Percentiles rank a stretch among this genome's conserved stretches.
Evolutionary conservation across 2,888 invertebrate genomes (phyloP).

Genomic region (Dicyrtomina minuta): DNA sequence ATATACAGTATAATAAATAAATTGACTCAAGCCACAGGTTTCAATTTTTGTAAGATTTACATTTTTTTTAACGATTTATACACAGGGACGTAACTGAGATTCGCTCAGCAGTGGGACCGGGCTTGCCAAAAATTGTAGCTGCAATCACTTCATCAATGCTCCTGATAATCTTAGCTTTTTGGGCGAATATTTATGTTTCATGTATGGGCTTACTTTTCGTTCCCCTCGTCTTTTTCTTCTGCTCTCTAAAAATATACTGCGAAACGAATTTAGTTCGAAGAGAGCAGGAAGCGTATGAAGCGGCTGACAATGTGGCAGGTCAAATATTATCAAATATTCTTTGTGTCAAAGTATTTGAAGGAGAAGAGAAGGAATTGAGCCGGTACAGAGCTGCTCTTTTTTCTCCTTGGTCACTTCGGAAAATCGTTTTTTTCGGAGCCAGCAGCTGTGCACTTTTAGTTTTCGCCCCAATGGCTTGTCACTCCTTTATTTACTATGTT

Average conservation of each 20-base stretch:
- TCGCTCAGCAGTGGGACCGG: constrained; percentile 41
- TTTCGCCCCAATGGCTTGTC: too few species aligned
- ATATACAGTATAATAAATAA: too few species aligned
- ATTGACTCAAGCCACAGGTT: too few species aligned
- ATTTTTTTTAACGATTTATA: too few species aligned
- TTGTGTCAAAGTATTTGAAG: constrained; percentile 42
- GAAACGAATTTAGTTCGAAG: neutral
- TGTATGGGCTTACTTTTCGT: constrained; percentile 21
- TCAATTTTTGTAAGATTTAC: too few species aligned
- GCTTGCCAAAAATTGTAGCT: constrained; percentile 31
- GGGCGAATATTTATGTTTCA: constrained; percentile 1
- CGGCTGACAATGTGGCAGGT: constrained; percentile 29
- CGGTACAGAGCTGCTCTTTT: constrained; percentile 25
- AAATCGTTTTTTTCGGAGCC: constrained; percentile 20
- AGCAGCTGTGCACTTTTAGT: constrained; percentile 21
- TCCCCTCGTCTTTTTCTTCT: constrained; percentile 22
- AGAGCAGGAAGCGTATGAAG: constrained; percentile 16
- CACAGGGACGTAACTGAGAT: constrained; percentile 34
- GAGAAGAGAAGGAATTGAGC: constrained; percentile 25
- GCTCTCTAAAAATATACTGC: constrained; percentile 23
- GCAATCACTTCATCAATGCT: constrained; percentile 3
- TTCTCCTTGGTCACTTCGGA: constrained; percentile 6
- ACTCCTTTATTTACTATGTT: too few species aligned
- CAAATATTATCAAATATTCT: constrained; percentile 42
- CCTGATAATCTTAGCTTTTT: constrained; percentile 25